phyloP scores from a whole-genome alignment of 92 coral and sea anemone genomes.

The Plumapathes pennacea region DNA sequence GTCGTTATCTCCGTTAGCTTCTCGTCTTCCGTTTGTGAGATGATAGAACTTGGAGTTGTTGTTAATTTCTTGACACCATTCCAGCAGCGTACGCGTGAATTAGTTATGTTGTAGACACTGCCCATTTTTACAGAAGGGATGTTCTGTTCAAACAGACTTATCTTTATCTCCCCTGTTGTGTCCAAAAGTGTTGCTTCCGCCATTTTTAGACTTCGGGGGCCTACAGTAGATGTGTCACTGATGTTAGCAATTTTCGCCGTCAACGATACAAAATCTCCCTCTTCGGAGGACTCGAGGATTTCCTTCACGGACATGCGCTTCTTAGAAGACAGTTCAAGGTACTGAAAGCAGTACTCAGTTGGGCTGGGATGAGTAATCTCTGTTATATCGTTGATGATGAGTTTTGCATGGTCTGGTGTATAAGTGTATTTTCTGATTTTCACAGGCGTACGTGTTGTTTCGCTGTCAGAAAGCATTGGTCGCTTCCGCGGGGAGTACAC shows the following conservation, averaged over 20 bases:
- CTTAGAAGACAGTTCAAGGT: conserved; percentile 3
- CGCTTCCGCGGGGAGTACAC: conserved; percentile 29
- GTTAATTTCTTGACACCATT: too few species aligned
- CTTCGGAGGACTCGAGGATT: conserved; percentile 11
- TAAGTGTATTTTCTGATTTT: conserved; percentile 8
- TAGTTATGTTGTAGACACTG: too few species aligned
- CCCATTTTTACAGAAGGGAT: too few species aligned
- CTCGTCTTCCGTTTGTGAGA: too few species aligned
- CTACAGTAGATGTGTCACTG: too few species aligned
- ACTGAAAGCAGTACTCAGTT: conserved; percentile 21
- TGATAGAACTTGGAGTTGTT: too few species aligned
- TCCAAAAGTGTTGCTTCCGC: too few species aligned
- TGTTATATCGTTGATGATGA: conserved; percentile 6
- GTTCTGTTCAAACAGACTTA: too few species aligned
- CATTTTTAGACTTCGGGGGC: too few species aligned
- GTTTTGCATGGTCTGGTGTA: conserved; percentile 16
- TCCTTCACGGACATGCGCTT: conserved; percentile 7
- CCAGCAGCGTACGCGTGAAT: too few species aligned
- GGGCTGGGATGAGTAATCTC: conserved; percentile 11
- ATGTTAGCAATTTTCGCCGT: not conserved
- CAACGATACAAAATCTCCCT: conserved; percentile 12
- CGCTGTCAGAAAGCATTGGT: conserved; percentile 36
- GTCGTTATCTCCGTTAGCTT: too few species aligned
- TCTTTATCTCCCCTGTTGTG: too few species aligned
- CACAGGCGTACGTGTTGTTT: conserved; percentile 21